Conservation (phyloP, 1,140 invertebrate genomes). For the Goniozus legneri region DNA sequence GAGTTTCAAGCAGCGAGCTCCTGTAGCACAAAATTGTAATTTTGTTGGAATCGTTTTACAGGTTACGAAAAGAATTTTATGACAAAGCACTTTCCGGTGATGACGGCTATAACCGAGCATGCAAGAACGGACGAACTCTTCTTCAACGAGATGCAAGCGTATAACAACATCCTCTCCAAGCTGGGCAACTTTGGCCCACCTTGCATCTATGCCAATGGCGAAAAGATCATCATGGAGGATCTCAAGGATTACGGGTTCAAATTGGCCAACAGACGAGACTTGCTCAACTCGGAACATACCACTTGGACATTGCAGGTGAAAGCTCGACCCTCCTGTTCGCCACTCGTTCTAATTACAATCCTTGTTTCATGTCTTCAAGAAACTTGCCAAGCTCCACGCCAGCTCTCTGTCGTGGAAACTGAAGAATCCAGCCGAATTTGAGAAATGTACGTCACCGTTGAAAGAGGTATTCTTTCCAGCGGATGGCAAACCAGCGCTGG, state of each 20-base stretch:
- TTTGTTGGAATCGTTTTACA: no score
- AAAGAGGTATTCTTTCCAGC: slow-evolving; percentile 26
- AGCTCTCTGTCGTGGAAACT: slow-evolving; percentile 42
- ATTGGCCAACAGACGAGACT: slow-evolving; percentile 30
- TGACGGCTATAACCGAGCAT: slow-evolving; percentile 6
- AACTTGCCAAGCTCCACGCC: slow-evolving; percentile 46
- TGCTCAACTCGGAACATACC: slow-evolving; percentile 41
- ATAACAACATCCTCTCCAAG: slow-evolving; percentile 27
- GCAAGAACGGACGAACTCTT: slow-evolving; percentile 27
- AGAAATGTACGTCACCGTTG: slow-evolving; percentile 15
- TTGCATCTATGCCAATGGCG: slow-evolving; percentile 25
- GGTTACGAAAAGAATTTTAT: slow-evolving; percentile 34
- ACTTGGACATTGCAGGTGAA: slow-evolving; percentile 5
- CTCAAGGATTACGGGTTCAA: slow-evolving; percentile 33
- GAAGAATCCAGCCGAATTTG: slow-evolving; percentile 27
- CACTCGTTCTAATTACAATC: background rate
- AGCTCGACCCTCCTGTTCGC: no score
- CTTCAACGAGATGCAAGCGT: slow-evolving; percentile 33
- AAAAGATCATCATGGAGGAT: slow-evolving; percentile 49
- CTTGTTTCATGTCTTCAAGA: slow-evolving; percentile 31
- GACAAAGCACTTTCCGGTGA: slow-evolving; percentile 23
- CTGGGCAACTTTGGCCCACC: slow-evolving; percentile 27
- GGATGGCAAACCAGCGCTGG: slow-evolving; percentile 12
- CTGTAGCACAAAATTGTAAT: no score
- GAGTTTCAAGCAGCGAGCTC: no score